Evolutionary conservation across 2,888 invertebrate species (phyloP).

Genomic region (Nomada ruficornis): DNA sequence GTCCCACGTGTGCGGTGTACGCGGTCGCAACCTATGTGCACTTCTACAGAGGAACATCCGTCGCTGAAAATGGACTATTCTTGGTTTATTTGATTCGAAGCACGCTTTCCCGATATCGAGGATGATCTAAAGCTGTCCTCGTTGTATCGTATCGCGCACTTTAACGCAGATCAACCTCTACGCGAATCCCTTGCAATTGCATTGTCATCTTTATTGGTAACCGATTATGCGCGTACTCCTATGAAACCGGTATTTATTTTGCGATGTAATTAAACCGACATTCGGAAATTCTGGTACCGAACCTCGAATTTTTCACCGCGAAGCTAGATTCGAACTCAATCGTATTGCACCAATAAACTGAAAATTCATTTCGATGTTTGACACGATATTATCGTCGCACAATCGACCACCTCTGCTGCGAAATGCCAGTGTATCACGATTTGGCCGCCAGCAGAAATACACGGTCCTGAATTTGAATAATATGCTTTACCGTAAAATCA

Average conservation of each 20-base stretch:
- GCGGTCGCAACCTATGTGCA: background rate
- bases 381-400: slow-evolving; percentile 23
- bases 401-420: background rate
- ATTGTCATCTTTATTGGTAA: slow-evolving; percentile 41
- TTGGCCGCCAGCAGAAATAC: slow-evolving; percentile 1
- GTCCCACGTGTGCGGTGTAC: slow-evolving; percentile 9
- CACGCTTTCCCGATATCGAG: slow-evolving; percentile 7
- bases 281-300: too few relatives aligned
- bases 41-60: background rate
- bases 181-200: slow-evolving; percentile 48
- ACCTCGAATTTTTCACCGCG: background rate
- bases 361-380: background rate
- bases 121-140: background rate
- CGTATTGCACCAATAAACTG: background rate
- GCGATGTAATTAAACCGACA: background rate
- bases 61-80: slow-evolving; percentile 38
- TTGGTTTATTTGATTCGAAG: slow-evolving; percentile 57
- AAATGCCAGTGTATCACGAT: slow-evolving; percentile 18
- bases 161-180: slow-evolving; percentile 47
- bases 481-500: slow-evolving; percentile 33
- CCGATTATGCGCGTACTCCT: slow-evolving; percentile 37
- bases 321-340: background rate
- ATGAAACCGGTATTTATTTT: background rate
- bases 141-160: slow-evolving; percentile 14
- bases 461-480: slow-evolving; percentile 23